Percentiles rank a stretch among this genome's conserved stretches.
Evolutionary conservation across 2,888 invertebrate species (phyloP).

Genomic region (Philonicus albiceps): DNA sequence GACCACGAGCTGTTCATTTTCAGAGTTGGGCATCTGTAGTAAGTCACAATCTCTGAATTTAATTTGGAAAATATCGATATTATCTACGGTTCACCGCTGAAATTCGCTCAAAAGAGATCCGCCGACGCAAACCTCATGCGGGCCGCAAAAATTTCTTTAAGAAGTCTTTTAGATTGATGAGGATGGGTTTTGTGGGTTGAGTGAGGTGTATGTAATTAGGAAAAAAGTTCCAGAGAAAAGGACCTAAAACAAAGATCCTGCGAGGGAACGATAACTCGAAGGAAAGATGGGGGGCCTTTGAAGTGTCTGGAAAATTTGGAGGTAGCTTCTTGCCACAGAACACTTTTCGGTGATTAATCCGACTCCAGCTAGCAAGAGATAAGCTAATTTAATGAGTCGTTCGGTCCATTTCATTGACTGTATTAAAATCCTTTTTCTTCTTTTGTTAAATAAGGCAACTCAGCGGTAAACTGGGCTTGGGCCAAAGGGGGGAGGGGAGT

Average conservation of each 20-base stretch:
- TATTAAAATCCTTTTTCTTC: neutral
- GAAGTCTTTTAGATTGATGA: neutral
- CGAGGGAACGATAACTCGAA: neutral
- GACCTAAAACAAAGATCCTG: neutral
- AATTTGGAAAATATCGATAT: conserved; percentile 13
- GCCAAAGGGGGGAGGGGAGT: neutral
- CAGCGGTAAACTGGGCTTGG: neutral
- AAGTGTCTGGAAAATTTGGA: neutral
- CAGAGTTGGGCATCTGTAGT: neutral
- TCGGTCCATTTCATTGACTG: neutral
- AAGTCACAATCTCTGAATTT: conserved; percentile 17
- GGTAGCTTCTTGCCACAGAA: neutral
- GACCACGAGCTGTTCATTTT: neutral
- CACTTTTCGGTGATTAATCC: neutral
- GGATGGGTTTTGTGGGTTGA: neutral
- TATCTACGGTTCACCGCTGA: neutral
- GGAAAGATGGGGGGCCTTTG: neutral
- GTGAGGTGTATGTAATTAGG: neutral
- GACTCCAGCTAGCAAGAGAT: neutral
- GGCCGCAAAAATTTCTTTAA: neutral
- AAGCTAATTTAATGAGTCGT: neutral
- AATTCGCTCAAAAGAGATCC: neutral
- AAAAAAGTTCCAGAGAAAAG: neutral
- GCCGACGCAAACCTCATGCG: neutral
- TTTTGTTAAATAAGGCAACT: neutral